phyloP scores from a whole-genome alignment of 53 echinoderm and acorn worm species.

The Zoroaster sp. region DNA sequence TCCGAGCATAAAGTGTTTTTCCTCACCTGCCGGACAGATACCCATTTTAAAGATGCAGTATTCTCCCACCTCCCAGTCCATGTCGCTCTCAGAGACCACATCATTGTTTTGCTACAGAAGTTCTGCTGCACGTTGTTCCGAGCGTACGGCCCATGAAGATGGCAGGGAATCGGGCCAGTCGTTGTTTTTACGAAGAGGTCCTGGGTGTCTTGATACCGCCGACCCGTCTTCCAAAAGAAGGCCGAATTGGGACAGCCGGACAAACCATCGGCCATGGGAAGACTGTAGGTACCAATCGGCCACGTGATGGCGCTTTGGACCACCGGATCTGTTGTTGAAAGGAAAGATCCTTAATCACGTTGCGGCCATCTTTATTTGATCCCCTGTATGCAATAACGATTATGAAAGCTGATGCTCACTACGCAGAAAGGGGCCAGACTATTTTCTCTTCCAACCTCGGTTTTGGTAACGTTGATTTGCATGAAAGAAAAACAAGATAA shows the following conservation, averaged over 20 bases:
- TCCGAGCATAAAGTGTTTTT: too few species aligned
- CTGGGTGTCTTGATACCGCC: constrained; percentile 82
- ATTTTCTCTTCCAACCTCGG: too few species aligned
- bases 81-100: constrained; percentile 42
- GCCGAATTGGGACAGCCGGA: constrained; percentile 65
- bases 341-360: too few species aligned
- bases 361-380: too few species aligned
- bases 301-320: constrained; percentile 72
- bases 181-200: constrained; percentile 61
- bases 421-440: too few species aligned
- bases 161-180: constrained; percentile 80
- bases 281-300: constrained; percentile 76
- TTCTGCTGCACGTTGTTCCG: constrained; percentile 64
- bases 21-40: constrained; percentile 23
- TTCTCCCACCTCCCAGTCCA: constrained; percentile 68
- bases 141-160: constrained; percentile 68
- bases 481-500: not conserved
- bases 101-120: constrained; percentile 76
- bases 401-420: too few species aligned
- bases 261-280: constrained; percentile 64
- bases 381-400: too few species aligned
- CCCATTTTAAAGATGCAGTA: constrained; percentile 88
- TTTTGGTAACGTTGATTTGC: too few species aligned
- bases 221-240: constrained; percentile 78
- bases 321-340: constrained; percentile 63